Evolutionary conservation across 1,140 invertebrate genomes (phyloP), one percentile per base, ranked within the genome.

Genomic region (Drosophila seguyi): DNA sequence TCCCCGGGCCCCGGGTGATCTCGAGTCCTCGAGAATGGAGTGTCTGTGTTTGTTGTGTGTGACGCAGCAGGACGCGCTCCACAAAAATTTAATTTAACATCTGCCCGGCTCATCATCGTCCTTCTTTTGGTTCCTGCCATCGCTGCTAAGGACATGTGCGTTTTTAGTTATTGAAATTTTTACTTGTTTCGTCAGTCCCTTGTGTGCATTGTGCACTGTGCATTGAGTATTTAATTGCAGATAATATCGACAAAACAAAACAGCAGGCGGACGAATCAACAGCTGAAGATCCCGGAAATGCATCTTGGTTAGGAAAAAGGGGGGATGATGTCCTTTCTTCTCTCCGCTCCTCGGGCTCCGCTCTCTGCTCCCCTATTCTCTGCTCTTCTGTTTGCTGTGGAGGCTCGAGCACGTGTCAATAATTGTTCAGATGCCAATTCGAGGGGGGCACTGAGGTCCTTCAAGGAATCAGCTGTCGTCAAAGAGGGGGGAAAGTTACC

Each of bases 111-210:
- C 31, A 60, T 76, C 59, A 63, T 75, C 71, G 65, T 59, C 44
- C 34, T 63, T 41, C 29, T 52, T 68, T 47, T 48, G 41, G 27
- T 62, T 47, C 34, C 66, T 67, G 41, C 27, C 36, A 10, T 18
- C 11, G 31, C 47, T 50, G 52, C 59, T 58, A 65, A 78, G 86
- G 85, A 90, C 85, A 88, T 88, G 85, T 88, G 85, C 85, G 85
- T 88, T 88, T 88, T 88, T 88, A 90, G 85, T 88, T 88, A 88
- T 88, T 88, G 85, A 88, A 88, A 85, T 90, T 88, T 90, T 90
- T 90, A 88, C 85, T 85, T 88, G 86, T 85, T 79, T 81, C 88
- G 85, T 81, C 74, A 66, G 48, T 41, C 36, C 27, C 45, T 58
- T 48, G 74, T 44, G n/a, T 25, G 13, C n/a, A n/a, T n/a, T 44